A percentile compares a stretch with the other conserved stretches of the same genome.
These are phyloP conservation scores for Coboldia fuscipes DNA, from an alignment of 1,140 invertebrate genomes.

Conservation along the genomic window DNA sequence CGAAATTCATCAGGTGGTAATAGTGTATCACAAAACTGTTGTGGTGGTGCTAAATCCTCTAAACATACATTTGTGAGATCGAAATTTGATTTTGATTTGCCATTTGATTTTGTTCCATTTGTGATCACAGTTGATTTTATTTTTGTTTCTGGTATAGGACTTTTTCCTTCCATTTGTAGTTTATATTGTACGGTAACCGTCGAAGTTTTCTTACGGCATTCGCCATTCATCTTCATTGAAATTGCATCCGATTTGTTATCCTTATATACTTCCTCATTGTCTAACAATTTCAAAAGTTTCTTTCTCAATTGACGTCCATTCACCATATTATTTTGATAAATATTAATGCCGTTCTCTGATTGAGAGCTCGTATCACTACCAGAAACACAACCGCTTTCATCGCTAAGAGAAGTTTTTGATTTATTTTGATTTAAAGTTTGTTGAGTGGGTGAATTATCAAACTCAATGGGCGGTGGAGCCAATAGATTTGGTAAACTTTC, in stretches of 20 bases:
- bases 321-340: constrained; percentile 22
- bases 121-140: background rate
- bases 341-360: constrained; percentile 18
- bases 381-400: constrained; percentile 56
- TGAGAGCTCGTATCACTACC: constrained; percentile 37
- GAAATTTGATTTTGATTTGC: constrained; percentile 30
- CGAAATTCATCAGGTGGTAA: constrained; percentile 48
- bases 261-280: constrained; percentile 8
- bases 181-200: constrained; percentile 14
- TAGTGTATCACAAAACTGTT: constrained; percentile 63
- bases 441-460: constrained; percentile 7
- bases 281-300: constrained; percentile 30
- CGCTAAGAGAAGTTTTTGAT: constrained; percentile 46
- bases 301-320: constrained; percentile 35
- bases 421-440: constrained; percentile 19
- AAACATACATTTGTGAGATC: constrained; percentile 37
- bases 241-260: background rate
- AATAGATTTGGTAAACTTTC: constrained; percentile 39
- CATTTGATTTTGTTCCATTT: constrained; percentile 7
- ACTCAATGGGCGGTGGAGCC: constrained; percentile 20
- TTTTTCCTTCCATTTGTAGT: background rate
- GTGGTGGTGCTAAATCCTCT: constrained; percentile 64
- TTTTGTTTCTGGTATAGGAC: constrained; percentile 1
- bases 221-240: background rate
- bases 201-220: constrained; percentile 13